Percentiles rank a stretch among this genome's conserved stretches.
phyloP scores from a whole-genome alignment of 2,113 vertebrate species.

The Muntiacus muntjak region DNA sequence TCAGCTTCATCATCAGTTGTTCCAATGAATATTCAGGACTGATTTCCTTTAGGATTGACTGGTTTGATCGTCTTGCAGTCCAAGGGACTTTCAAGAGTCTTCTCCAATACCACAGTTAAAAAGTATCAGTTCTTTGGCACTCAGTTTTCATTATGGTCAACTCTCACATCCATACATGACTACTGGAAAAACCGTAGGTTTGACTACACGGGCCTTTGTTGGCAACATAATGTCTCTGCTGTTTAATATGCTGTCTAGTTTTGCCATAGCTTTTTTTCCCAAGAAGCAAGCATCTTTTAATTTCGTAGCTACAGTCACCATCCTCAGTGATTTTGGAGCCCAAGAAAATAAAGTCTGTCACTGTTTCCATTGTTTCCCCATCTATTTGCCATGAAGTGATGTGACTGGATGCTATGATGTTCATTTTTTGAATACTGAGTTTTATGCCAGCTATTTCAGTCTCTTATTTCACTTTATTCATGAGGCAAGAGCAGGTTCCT shows the following conservation, averaged over 20 bases:
- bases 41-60: not conserved
- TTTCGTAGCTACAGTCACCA: not conserved
- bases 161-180: not conserved
- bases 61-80: not conserved
- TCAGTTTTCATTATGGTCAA: not conserved
- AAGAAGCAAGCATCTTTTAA: not conserved
- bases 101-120: not conserved
- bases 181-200: not conserved
- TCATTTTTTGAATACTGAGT: not conserved
- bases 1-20: not conserved
- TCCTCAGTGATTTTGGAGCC: not conserved
- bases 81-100: not conserved
- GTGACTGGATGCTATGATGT: not conserved
- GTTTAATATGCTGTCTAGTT: not conserved
- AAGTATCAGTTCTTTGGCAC: not conserved
- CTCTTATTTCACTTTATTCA: not conserved
- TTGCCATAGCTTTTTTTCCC: not conserved
- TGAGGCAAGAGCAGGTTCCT: not conserved
- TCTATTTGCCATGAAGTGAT: not conserved
- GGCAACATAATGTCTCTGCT: not conserved
- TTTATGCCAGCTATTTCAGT: not conserved
- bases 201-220: rapidly evolving
- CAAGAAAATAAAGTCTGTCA: not conserved
- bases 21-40: not conserved
- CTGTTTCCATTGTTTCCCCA: not conserved